Evolutionary conservation across 2,888 invertebrate species (phyloP), one percentile per base, ranked within the genome.

Genomic region (Ochropleura leucogaster): DNA sequence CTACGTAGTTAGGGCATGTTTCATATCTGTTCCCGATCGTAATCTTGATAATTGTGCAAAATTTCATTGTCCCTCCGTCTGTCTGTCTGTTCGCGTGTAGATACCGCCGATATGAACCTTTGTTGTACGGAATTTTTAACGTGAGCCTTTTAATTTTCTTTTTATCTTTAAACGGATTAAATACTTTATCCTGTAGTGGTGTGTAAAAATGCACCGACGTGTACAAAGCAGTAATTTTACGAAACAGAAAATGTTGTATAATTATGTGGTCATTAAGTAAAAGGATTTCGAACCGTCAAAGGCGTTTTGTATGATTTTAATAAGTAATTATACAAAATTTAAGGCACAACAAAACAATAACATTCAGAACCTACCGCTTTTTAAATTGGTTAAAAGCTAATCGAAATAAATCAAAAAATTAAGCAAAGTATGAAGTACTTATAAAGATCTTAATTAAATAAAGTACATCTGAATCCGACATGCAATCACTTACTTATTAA

Each of bases 21-120:
- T 90, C 90, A 90, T 93, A 92, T 93, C 91, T 90, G 91, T 90
- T 88, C 82, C 72, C 88, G 95, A 95, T 95, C 87, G 74, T 81
- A 91, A 95, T 95, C 95, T 89, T 82, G 88, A 90, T 95, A 95
- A 95, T 95, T 95, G 93, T 93, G 91, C 91, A 93, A 95, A 94
- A 94, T 94, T 93, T 93, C 90, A 91, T 91, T 91, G 90, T 93
- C 90, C 90, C 91, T 92, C 89, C 90, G 92, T 92, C 89, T 89
- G 92, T 93, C 90, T 92, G 92, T 92, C 89, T 88, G 89, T 86
- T 90, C 78, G 87, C 77, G 87, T 85, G 82, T 84, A 87, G 87
- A 89, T 88, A 77, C 68, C 72, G 72, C 78, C 68, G 80, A 85
- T 88, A 88, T 82, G 82, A 81, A 72, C 85, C 85, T 87, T 83